Conservation (phyloP, 2,113 vertebrate genomes). For the Platysternon megacephalum region DNA sequence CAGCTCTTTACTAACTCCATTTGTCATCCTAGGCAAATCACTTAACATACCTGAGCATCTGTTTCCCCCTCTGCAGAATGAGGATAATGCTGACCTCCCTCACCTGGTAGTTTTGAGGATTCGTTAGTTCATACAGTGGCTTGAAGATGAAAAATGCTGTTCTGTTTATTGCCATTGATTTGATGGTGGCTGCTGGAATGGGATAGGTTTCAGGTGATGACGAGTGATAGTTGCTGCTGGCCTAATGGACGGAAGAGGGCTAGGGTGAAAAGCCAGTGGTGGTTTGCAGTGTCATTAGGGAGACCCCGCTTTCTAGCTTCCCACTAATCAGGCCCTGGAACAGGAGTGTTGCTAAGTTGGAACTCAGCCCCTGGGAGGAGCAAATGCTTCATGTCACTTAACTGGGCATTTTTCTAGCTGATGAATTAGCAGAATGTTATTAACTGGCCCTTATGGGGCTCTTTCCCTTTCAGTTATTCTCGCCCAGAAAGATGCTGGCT, state of each 20-base stretch:
- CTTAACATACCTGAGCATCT: neutral
- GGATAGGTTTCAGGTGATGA: accelerated
- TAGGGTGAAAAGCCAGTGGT: neutral
- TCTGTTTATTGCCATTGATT: neutral
- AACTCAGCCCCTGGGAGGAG: neutral
- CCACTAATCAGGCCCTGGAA: neutral
- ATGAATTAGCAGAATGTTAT: neutral
- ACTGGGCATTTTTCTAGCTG: neutral
- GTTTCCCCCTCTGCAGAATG: neutral
- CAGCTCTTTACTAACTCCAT: neutral
- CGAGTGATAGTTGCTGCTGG: neutral
- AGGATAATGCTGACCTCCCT: neutral
- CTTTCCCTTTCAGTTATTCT: neutral
- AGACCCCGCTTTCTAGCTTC: neutral
- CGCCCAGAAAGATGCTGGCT: neutral
- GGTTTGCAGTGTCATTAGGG: neutral
- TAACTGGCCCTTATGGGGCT: neutral
- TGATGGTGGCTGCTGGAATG: neutral
- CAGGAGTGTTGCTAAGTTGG: neutral
- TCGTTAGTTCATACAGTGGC: neutral
- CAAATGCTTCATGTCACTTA: neutral
- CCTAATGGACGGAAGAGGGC: accelerated
- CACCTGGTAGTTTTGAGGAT: accelerated
- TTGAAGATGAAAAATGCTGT: neutral
- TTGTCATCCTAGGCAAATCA: neutral